Conservation (phyloP, 2,113 vertebrate genomes). For the Charina bottae region DNA sequence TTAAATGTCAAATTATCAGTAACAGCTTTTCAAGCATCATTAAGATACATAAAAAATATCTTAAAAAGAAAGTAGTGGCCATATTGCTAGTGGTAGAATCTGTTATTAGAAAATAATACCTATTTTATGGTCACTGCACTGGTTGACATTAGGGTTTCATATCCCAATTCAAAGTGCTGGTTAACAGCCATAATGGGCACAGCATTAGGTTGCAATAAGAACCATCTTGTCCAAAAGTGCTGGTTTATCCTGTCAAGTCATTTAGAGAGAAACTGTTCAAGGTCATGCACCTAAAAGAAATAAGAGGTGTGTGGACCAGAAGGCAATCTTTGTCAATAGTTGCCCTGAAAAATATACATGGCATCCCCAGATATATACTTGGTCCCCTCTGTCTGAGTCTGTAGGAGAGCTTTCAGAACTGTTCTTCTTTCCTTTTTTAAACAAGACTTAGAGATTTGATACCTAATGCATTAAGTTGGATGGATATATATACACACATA, state of each 20-base stretch:
- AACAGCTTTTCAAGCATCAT: not conserved
- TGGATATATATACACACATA: not conserved
- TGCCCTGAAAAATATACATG: not conserved
- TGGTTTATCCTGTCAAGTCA: not conserved
- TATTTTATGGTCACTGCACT: too few species aligned
- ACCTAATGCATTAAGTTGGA: not conserved
- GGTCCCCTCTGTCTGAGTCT: not conserved
- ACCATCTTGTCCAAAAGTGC: not conserved
- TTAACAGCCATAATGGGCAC: not conserved
- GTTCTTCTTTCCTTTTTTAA: not conserved
- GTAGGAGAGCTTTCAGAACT: not conserved
- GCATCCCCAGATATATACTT: not conserved
- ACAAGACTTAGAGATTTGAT: not conserved
- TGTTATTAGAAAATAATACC: not conserved
- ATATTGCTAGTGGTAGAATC: not conserved
- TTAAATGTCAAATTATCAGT: not conserved
- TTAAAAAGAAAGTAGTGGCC: not conserved
- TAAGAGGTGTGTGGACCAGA: not conserved
- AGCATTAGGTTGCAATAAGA: not conserved
- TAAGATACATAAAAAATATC: too few species aligned
- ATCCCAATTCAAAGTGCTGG: not conserved
- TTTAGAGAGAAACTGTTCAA: not conserved
- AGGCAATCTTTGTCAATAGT: not conserved
- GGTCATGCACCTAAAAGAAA: not conserved
- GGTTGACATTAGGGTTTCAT: too few species aligned